Base-by-base conservation (phyloP, 2,113 vertebrate species). In the Nycticebus coucang region DNA sequence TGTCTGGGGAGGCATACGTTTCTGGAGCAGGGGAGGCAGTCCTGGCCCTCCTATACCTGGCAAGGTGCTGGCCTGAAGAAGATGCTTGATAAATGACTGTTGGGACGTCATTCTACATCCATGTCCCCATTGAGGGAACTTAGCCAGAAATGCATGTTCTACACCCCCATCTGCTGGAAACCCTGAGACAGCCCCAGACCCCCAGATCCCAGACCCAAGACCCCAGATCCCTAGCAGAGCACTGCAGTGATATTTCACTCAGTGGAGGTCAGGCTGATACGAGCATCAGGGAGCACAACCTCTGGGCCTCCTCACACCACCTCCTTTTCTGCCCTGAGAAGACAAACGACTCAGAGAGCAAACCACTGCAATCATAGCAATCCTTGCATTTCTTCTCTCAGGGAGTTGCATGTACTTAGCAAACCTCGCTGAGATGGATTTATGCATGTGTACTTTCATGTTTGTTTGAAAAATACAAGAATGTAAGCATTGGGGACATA, bases 261-360 rank as follows among this genome's bases (percentile, higher is more conserved):
- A 0, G 10, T 12, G 17, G 75, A 37, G 12, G 26, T 30, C 24
- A 26, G 68, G 33, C 3, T 5, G 59, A 55, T 28, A 0, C 0
- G 86, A 24, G 8, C 41, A 6, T 13, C 15, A n/a, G n/a, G 60
- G 62, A 41, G 53, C 28, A 68, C 74, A 7, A 13, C 22, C 71
- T 41, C 75, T 1, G 19, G 8, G 33, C 45, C 33, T 30, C 7
- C 88, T 30, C 14, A 59, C 64, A 50, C 35, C 71, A 4, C 18
- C 86, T 45, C 9, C 10, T 64, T 71, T 62, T 59, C 30, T 14
- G 30, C 21, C 45, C 50, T 0, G 0, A 72, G 80, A 78, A 41
- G 53, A 78, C 30, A 3, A 55, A 87, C 80, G 41, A 26, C 19
- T 12, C 60, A 2, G 17, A 17, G 15, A 74, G 30, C 71, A 85